phyloP scores from a whole-genome alignment of 2,888 invertebrate species.

The Philaethria dido region DNA sequence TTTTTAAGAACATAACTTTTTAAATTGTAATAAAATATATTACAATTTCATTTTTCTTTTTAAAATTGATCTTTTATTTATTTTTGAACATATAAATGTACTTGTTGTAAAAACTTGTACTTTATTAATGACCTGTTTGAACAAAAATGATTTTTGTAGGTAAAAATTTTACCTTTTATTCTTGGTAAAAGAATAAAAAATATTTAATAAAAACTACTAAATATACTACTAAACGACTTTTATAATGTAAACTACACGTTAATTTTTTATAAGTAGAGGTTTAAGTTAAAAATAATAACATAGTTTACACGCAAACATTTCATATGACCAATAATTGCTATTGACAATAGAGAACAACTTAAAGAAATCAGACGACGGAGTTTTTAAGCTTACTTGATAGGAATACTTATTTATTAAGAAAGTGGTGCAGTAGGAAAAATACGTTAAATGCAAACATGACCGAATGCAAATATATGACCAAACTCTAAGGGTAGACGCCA shows the following conservation, averaged over 20 bases:
- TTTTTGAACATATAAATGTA: too few relatives aligned
- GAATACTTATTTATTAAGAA: constrained; percentile 38
- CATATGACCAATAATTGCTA: neutral
- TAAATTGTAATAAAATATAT: too few relatives aligned
- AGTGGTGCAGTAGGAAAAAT: constrained; percentile 41
- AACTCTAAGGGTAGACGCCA: constrained; percentile 39
- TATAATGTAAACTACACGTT: too few relatives aligned
- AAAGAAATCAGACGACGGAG: neutral
- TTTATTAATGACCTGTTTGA: neutral
- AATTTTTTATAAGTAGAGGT: too few relatives aligned
- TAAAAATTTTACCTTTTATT: neutral
- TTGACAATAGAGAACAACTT: neutral
- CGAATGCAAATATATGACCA: constrained; percentile 38
- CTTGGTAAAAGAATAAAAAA: too few relatives aligned
- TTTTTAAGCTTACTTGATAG: constrained; percentile 22
- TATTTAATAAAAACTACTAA: too few relatives aligned
- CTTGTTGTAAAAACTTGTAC: neutral
- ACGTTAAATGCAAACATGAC: constrained; percentile 38
- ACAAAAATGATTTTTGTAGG: neutral
- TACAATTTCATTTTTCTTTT: too few relatives aligned
- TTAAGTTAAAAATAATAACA: too few relatives aligned
- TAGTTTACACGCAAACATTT: too few relatives aligned
- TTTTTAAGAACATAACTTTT: too few relatives aligned
- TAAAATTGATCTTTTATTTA: too few relatives aligned
- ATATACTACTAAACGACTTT: too few relatives aligned